Evolutionary conservation across 1,140 invertebrate species (phyloP).

Genomic region (Drosophila oshimai): DNA sequence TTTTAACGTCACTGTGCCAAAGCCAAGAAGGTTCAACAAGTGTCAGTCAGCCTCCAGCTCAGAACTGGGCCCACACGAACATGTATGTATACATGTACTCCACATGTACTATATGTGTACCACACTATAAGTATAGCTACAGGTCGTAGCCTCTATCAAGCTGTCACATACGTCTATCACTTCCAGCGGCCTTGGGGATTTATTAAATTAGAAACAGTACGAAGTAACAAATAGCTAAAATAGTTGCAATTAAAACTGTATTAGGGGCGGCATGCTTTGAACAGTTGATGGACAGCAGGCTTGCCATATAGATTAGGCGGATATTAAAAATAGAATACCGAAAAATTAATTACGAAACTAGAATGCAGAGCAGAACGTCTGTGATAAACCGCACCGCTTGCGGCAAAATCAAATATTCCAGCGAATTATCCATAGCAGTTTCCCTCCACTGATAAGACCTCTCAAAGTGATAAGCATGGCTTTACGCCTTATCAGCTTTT

Average conservation of each 20-base stretch:
- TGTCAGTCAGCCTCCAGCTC: not conserved
- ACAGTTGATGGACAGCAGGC: slow-evolving; percentile 13
- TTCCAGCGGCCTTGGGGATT: slow-evolving; percentile 46
- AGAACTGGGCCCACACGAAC: not conserved
- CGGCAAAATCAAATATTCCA: slow-evolving; percentile 13
- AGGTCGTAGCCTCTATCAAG: not conserved
- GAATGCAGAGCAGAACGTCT: slow-evolving; percentile 2
- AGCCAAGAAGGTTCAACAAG: slow-evolving; percentile 25
- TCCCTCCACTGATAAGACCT: slow-evolving; percentile 5
- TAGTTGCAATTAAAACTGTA: slow-evolving; percentile 55
- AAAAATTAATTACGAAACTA: slow-evolving; percentile 27
- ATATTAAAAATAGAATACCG: slow-evolving; percentile 1
- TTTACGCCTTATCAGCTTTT: slow-evolving; percentile 12
- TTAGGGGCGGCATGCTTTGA: slow-evolving; percentile 40
- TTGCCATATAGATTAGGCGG: slow-evolving; percentile 3
- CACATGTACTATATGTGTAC: not conserved
- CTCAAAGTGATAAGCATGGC: slow-evolving; percentile 12
- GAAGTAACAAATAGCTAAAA: slow-evolving; percentile 19
- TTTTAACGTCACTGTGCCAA: slow-evolving; percentile 30
- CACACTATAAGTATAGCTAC: not conserved
- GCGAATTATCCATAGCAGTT: slow-evolving; percentile 14
- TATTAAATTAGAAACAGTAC: slow-evolving; percentile 52
- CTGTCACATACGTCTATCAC: slow-evolving; percentile 32
- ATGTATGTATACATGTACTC: not conserved
- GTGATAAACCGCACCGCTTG: not conserved